Base-by-base conservation (phyloP, 2,797 vertebrate genomes). In the Spinus pinus region DNA sequence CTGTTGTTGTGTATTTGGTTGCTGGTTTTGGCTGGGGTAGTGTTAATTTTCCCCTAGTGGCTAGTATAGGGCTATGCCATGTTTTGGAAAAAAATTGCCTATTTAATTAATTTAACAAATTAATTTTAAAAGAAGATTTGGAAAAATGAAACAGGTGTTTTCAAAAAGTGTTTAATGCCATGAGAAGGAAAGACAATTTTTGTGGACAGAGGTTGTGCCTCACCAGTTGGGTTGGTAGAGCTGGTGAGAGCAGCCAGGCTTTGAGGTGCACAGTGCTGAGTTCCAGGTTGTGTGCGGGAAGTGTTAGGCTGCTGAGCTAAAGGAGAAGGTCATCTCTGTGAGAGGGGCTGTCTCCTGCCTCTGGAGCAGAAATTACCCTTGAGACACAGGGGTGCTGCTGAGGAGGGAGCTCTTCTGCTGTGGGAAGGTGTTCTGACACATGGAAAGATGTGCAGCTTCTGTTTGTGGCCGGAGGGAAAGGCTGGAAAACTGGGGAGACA, bases 191-290 rank as follows among this genome's bases (percentile, higher is more conserved):
- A 37, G 35, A 22, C 13, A 6, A 39, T 37, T 17, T 50, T 69
- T 82, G 33, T 57, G 42, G 60, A 3, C 19, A 42, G 35, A 62
- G 24, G 10, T 64, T 64, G 12, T 41, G 22, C n/a, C 28, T 66
- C 49, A 22, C 4, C 31, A 27, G n/a, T 10, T 46, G 53, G 19
- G 6, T 46, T 82, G 53, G n/a, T 41, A 22, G 47, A 62, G 25
- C 41, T 84, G 57, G 31, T 67, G n/a, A 81, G 84, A 56, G 33
- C 67, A 70, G 41, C 11, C 23, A 27, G 5, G 37, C 11, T 86
- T 81, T 86, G 23, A 19, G 30, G 47, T 33, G 31, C 16, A 1
- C 0, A 0, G 56, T 2, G 2, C 33, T 0, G 0, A 25, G 28
- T 1, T 3, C 33, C 46, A 6, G 1, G 6, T 0, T 23, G 11